These are phyloP conservation scores for Poeciliopsis gracilis DNA, from an alignment of 2,797 vertebrate genomes.

Conservation along the genomic window DNA sequence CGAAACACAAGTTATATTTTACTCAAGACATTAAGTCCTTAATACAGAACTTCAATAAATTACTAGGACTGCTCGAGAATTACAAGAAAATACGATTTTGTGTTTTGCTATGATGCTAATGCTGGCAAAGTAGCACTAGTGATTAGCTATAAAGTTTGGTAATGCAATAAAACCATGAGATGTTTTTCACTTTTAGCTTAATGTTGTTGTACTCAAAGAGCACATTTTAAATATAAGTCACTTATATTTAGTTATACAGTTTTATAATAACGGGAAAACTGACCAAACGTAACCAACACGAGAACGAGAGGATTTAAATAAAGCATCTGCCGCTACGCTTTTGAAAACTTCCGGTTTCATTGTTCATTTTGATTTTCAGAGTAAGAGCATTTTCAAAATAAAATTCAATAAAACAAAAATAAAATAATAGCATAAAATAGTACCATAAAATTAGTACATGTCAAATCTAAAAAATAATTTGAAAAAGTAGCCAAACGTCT, in stretches of 20 bases:
- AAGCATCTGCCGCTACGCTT: no score
- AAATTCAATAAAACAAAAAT: neutral
- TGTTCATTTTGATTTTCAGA: constrained; percentile 22
- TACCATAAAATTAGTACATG: neutral
- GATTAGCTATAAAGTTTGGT: neutral
- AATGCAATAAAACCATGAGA: neutral
- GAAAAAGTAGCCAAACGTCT: neutral
- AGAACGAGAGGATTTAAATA: neutral
- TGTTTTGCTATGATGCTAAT: neutral
- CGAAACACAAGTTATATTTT: neutral
- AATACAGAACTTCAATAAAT: neutral
- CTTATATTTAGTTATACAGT: neutral
- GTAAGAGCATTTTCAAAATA: constrained; percentile 8
- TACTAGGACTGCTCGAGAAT: neutral
- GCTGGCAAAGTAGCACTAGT: neutral
- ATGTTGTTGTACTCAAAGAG: neutral
- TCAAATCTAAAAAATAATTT: neutral
- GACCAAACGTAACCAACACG: neutral
- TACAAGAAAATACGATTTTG: neutral
- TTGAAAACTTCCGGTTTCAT: neutral
- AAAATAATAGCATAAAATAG: no score
- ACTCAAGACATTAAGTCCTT: neutral
- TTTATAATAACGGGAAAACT: neutral
- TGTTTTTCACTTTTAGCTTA: neutral
- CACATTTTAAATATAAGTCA: neutral